A percentile compares a stretch with the other conserved stretches of the same genome.
Conservation (phyloP, 2,113 vertebrate species). For the Cervus canadensis region DNA sequence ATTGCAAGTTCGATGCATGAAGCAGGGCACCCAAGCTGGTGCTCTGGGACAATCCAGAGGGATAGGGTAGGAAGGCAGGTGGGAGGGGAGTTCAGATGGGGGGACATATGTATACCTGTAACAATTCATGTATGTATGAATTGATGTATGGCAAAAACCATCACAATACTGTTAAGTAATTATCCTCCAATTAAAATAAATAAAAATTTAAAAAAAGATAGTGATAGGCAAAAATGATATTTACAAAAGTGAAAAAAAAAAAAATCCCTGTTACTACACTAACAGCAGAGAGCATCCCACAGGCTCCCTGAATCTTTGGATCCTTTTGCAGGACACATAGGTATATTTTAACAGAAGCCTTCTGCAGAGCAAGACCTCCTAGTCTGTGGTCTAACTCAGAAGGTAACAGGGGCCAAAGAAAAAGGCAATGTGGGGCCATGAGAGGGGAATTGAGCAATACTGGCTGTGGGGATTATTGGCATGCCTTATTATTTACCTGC, state of each 20-base stretch:
- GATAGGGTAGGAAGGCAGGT: background rate
- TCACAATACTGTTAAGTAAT: background rate
- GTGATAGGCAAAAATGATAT: background rate
- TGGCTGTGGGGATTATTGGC: background rate
- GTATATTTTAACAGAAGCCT: background rate
- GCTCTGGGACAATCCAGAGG: background rate
- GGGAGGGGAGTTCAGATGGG: background rate
- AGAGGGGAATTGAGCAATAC: background rate
- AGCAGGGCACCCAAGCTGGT: background rate
- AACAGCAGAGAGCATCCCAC: background rate
- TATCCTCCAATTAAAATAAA: background rate
- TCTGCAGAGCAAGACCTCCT: background rate
- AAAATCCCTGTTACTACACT: background rate
- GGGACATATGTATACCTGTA: background rate
- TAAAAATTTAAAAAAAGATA: background rate
- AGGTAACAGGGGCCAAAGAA: background rate
- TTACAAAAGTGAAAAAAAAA: background rate
- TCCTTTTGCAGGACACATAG: background rate
- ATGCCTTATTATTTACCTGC: background rate
- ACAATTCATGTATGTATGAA: background rate
- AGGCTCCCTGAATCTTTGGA: background rate
- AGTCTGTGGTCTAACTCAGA: background rate
- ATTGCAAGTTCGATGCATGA: background rate
- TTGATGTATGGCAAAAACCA: background rate
- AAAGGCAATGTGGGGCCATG: background rate